Evolutionary conservation across 1,140 invertebrate species (phyloP).

Genomic region (Belonocnema kinseyi): DNA sequence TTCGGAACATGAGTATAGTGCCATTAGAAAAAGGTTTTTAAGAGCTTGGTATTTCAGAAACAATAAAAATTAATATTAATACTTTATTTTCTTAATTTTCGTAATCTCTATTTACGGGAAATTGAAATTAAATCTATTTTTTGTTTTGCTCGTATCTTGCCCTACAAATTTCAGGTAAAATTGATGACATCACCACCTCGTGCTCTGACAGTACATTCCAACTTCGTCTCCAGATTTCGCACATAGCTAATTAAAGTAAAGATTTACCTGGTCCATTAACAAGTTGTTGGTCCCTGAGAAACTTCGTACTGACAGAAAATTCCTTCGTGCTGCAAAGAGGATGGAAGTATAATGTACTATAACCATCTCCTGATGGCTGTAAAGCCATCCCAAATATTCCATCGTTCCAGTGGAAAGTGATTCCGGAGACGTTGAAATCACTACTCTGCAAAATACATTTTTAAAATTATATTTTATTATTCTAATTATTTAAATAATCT

Average conservation of each 20-base stretch:
- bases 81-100: too few relatives aligned
- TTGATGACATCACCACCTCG: too few relatives aligned
- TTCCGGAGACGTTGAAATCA: constrained; percentile 83
- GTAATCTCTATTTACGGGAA: too few relatives aligned
- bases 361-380: constrained; percentile 79
- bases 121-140: too few relatives aligned
- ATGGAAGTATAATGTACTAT: constrained; percentile 86
- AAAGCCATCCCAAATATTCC: constrained; percentile 84
- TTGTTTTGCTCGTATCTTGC: too few relatives aligned
- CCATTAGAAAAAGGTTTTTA: too few relatives aligned
- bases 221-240: too few relatives aligned
- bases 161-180: too few relatives aligned
- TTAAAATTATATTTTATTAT: neutral
- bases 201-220: too few relatives aligned
- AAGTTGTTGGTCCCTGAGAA: constrained; percentile 78
- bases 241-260: neutral
- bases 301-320: constrained; percentile 82
- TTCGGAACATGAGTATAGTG: too few relatives aligned
- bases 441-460: constrained; percentile 70
- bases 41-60: too few relatives aligned
- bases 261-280: constrained; percentile 68
- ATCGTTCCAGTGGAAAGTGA: constrained; percentile 85
- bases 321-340: constrained; percentile 84
- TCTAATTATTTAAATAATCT: neutral
- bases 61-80: too few relatives aligned